Conservation (phyloP, 2,797 vertebrate species). For the Dermochelys coriacea region DNA sequence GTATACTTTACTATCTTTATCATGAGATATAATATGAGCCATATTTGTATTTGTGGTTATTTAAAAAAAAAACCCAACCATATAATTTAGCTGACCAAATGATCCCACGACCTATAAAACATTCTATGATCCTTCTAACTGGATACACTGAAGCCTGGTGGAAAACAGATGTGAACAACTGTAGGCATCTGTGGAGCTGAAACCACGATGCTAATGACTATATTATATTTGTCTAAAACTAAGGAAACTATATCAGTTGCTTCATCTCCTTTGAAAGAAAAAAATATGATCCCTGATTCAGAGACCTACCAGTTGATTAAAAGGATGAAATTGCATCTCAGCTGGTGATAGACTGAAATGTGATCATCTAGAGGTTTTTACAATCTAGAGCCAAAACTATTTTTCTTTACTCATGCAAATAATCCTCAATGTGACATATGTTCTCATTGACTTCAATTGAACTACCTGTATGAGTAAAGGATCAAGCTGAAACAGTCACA, state of each 20-base stretch:
- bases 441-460: slow-evolving; percentile 35
- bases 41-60: slow-evolving; percentile 18
- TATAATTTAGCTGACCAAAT: slow-evolving; percentile 57
- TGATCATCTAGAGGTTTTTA: slow-evolving; percentile 55
- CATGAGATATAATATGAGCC: slow-evolving; percentile 8
- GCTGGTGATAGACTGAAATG: slow-evolving; percentile 64
- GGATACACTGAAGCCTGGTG: slow-evolving; percentile 62
- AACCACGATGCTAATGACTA: slow-evolving; percentile 37
- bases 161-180: slow-evolving; percentile 70
- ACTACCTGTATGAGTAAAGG: slow-evolving; percentile 23
- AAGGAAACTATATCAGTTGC: slow-evolving; percentile 61
- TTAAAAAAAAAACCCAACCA: neutral
- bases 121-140: slow-evolving; percentile 69
- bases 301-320: slow-evolving; percentile 60
- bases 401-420: slow-evolving; percentile 43
- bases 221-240: slow-evolving; percentile 38
- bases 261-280: slow-evolving; percentile 53
- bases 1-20: neutral
- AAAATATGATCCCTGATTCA: slow-evolving; percentile 53
- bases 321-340: slow-evolving; percentile 60
- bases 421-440: slow-evolving; percentile 56
- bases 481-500: slow-evolving; percentile 54
- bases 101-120: slow-evolving; percentile 57
- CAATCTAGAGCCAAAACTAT: slow-evolving; percentile 49
- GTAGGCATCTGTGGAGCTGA: slow-evolving; percentile 55